Percentiles rank a stretch among this genome's conserved stretches.
Evolutionary conservation across 2,888 invertebrate species (phyloP).

Genomic region (Silvanus unidentatus): DNA sequence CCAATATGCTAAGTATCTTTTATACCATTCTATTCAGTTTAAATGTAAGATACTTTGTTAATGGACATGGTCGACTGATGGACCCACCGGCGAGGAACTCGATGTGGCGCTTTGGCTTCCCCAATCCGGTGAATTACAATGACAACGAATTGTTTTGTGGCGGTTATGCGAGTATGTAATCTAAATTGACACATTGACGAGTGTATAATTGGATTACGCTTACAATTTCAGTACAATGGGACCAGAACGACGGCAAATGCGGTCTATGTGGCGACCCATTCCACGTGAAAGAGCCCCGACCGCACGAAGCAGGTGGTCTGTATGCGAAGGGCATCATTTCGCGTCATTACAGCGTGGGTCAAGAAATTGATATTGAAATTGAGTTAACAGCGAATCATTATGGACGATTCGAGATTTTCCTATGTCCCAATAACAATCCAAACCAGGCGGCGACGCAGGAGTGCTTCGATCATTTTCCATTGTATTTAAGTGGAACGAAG

Average conservation of each 20-base stretch:
- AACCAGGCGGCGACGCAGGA: slow-evolving; percentile 70
- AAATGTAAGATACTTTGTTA: slow-evolving; percentile 44
- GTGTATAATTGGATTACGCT: too few relatives aligned
- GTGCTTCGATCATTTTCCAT: slow-evolving; percentile 75
- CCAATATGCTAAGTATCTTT: too few relatives aligned
- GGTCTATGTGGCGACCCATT: slow-evolving; percentile 87
- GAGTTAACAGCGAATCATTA: slow-evolving; percentile 87
- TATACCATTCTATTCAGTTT: not conserved
- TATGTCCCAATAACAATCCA: slow-evolving; percentile 83
- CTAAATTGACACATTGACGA: too few relatives aligned
- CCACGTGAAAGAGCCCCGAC: slow-evolving; percentile 64
- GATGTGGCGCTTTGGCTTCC: slow-evolving; percentile 93
- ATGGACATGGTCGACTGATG: slow-evolving; percentile 81
- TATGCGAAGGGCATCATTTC: slow-evolving; percentile 82
- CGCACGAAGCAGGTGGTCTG: slow-evolving; percentile 83
- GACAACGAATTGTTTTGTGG: slow-evolving; percentile 93
- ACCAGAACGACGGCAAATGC: slow-evolving; percentile 78
- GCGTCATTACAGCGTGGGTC: slow-evolving; percentile 74
- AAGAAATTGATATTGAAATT: slow-evolving; percentile 80
- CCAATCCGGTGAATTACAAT: slow-evolving; percentile 91
- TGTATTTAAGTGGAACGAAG: slow-evolving; percentile 67
- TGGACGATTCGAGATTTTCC: slow-evolving; percentile 76
- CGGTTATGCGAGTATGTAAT: slow-evolving; percentile 74
- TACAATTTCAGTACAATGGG: slow-evolving; percentile 84
- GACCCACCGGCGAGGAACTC: slow-evolving; percentile 89